Evolutionary conservation across 1,140 invertebrate genomes (phyloP), one percentile per base, ranked within the genome.

Genomic region (Leptinotarsa undecemlineata): DNA sequence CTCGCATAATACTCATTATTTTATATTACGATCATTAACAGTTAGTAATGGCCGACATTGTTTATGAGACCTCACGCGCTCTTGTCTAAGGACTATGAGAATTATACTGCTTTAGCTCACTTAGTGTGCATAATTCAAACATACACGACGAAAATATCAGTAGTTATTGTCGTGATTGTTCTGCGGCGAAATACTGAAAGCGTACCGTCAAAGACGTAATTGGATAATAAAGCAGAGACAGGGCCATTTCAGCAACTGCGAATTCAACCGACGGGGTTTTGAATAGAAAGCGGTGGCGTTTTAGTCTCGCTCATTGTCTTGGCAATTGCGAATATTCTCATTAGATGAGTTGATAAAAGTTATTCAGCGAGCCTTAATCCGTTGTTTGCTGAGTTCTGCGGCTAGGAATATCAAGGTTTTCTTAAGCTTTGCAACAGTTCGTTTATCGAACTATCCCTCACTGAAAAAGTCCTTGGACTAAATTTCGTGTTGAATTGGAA

Each of bases 151-250:
- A 57, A 57, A 57, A 57, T 57, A 57, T 57, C n/a, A 57, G 51
- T 57, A 57, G 51, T 57, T 57, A 57, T 57, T 57, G 51, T 57
- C 51, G 51, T 57, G 51, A 57, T 57, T 57, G 51, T 57, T 57
- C 51, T 57, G 51, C 51, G 51, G 51, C 51, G 51, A 57, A 57
- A 57, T 57, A 57, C 51, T 57, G 51, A 17, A 19, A 57, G 51
- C 51, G 51, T 8, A 57, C 51, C 51, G n/a, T 57, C 51, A 57
- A 57, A 57, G 51, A 57, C 51, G 15, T 57, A 57, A 57, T 57
- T 57, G 51, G 51, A 57, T 57, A 57, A 57, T 57, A 57, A 57
- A 57, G 17, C 51, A 57, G 51, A 57, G 14, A 17, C 51, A 17
- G 14, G n/a, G 51, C 51, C 17, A 57, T 57, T 57, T 57, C n/a